These are phyloP conservation scores for Deroptyus accipitrinus DNA, from an alignment of 2,113 vertebrate genomes.

Conservation along the genomic window DNA sequence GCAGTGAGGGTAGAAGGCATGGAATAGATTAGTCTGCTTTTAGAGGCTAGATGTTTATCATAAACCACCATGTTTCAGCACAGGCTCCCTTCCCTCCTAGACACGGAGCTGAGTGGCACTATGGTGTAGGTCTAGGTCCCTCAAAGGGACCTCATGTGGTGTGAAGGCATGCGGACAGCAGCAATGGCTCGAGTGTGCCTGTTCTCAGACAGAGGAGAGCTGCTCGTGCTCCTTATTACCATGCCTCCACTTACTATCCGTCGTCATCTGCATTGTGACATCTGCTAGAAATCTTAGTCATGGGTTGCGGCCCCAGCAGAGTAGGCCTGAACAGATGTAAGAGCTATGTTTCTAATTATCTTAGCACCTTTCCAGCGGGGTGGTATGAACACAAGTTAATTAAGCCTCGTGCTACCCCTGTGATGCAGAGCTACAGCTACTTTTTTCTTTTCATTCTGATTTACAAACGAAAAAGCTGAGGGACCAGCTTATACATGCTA, in stretches of 20 bases:
- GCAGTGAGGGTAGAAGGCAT: not conserved
- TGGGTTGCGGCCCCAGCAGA: not conserved
- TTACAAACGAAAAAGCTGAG: not conserved
- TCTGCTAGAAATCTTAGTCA: slow-evolving; percentile 15
- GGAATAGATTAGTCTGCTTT: not conserved
- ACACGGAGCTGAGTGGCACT: rapidly evolving
- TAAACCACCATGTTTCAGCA: not conserved
- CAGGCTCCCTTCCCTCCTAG: not conserved
- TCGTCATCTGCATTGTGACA: not conserved
- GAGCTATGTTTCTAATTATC: not conserved
- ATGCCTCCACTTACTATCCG: not conserved
- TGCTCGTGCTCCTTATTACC: rapidly evolving
- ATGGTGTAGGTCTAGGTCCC: rapidly evolving
- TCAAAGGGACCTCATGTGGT: not conserved
- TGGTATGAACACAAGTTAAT: slow-evolving; percentile 1
- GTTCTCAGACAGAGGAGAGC: not conserved
- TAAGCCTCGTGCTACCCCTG: not conserved
- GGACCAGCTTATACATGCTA: not conserved
- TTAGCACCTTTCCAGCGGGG: not conserved
- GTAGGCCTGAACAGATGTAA: slow-evolving; percentile 12
- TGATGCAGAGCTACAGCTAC: not conserved
- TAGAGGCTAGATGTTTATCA: not conserved
- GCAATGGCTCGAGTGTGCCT: rapidly evolving
- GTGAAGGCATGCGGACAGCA: rapidly evolving
- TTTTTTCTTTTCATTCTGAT: not conserved